A percentile compares a stretch with the other conserved stretches of the same genome.
These are phyloP conservation scores for Macrosteles quadrilineatus DNA, from an alignment of 1,140 invertebrate species.

Conservation along the genomic window DNA sequence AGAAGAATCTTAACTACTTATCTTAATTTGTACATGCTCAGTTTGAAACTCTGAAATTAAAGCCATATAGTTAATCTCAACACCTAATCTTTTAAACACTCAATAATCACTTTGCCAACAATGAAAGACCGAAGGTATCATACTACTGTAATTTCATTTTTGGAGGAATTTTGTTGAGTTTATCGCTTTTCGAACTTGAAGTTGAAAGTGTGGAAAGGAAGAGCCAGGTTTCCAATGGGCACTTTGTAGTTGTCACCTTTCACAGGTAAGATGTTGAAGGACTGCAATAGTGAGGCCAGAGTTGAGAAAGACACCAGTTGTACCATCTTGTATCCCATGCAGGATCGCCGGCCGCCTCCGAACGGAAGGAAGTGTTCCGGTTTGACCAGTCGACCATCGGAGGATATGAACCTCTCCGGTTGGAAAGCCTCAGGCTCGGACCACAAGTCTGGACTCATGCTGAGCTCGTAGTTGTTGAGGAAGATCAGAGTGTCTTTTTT, in stretches of 20 bases:
- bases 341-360: constrained; percentile 81
- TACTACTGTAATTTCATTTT: background rate
- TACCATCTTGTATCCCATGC: constrained; percentile 85
- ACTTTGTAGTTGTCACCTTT: constrained; percentile 36
- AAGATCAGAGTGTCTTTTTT: constrained; percentile 81
- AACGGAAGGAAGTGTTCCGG: constrained; percentile 81
- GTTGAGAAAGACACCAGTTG: constrained; percentile 72
- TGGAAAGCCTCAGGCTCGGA: constrained; percentile 68
- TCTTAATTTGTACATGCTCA: no score
- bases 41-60: no score
- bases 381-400: constrained; percentile 48
- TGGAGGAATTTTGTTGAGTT: background rate
- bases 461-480: constrained; percentile 85
- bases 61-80: no score
- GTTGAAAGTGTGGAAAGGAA: constrained; percentile 43
- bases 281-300: constrained; percentile 65
- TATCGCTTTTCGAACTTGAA: constrained; percentile 38
- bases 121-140: no score
- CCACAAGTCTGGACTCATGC: constrained; percentile 75
- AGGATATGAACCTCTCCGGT: constrained; percentile 70
- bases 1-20: no score
- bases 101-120: no score
- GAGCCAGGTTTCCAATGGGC: constrained; percentile 44
- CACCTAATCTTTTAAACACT: no score
- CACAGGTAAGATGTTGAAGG: constrained; percentile 37